These are phyloP conservation scores for Xylota segnis DNA, from an alignment of 2,888 invertebrate genomes.

Conservation along the genomic window DNA sequence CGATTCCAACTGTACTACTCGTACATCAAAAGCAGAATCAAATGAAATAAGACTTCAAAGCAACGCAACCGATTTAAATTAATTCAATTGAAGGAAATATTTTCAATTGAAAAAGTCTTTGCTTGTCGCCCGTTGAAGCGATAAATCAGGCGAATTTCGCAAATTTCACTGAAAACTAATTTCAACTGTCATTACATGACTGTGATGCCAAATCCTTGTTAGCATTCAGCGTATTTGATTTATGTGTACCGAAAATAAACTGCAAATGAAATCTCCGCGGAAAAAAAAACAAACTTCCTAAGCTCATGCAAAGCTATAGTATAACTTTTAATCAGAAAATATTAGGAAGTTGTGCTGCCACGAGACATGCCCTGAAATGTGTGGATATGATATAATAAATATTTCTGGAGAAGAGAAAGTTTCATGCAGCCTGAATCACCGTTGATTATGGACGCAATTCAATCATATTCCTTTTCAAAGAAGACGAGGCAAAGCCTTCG, in stretches of 20 bases:
- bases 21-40: no score
- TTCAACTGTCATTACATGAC: slow-evolving; percentile 53
- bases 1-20: not conserved
- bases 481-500: not conserved
- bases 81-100: not conserved
- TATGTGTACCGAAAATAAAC: slow-evolving; percentile 18
- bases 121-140: not conserved
- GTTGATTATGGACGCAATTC: not conserved
- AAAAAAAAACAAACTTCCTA: slow-evolving; percentile 1
- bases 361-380: not conserved
- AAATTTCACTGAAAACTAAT: slow-evolving; percentile 36
- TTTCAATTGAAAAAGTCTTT: not conserved
- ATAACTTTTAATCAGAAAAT: slow-evolving; percentile 6
- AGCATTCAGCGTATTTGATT: slow-evolving; percentile 36
- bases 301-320: not conserved
- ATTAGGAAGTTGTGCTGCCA: not conserved
- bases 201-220: slow-evolving; percentile 55
- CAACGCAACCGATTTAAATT: not conserved
- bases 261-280: slow-evolving; percentile 40
- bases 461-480: not conserved
- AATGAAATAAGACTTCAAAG: not conserved
- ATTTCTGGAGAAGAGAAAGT: not conserved
- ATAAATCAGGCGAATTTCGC: slow-evolving; percentile 9
- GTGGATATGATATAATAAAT: no score
- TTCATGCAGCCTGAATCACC: not conserved